Evolutionary conservation across 35 echinoderm and acorn worm genomes (phyloP).

Genomic region (Patiria miniata): DNA sequence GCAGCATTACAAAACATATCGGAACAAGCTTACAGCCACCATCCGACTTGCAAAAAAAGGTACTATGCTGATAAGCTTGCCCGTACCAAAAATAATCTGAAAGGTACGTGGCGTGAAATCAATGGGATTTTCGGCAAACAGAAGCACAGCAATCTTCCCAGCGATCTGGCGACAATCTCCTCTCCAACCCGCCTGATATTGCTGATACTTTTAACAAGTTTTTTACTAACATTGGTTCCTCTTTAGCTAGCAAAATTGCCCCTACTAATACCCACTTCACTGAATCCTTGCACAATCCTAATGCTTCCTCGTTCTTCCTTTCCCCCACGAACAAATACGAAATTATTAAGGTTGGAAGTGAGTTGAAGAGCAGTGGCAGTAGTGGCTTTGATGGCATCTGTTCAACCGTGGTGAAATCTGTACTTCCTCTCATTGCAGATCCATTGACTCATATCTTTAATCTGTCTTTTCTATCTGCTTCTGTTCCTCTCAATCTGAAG

Average conservation of each 20-base stretch:
- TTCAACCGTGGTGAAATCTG: not conserved
- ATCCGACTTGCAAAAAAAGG: conserved; percentile 21
- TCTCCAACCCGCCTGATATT: not conserved
- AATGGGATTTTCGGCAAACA: conserved; percentile 19
- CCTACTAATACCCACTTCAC: not conserved
- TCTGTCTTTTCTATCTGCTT: no score
- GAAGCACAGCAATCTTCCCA: no score
- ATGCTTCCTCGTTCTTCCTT: not conserved
- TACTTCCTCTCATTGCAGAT: no score
- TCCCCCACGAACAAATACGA: not conserved
- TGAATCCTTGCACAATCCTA: conserved; percentile 13
- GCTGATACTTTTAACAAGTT: not conserved
- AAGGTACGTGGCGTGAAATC: conserved; percentile 3
- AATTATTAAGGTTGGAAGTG: not conserved
- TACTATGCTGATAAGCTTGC: conserved; percentile 26
- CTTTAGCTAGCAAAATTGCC: not conserved
- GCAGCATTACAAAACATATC: not conserved
- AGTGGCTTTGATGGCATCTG: no score
- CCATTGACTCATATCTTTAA: no score
- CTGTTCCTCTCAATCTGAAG: no score
- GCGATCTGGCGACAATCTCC: not conserved
- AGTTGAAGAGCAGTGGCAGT: not conserved
- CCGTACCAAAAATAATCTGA: conserved; percentile 3
- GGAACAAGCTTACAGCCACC: not conserved
- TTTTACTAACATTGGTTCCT: conserved; percentile 4